Percentiles rank a stretch among this genome's conserved stretches.
Conservation (phyloP, 2,888 invertebrate genomes). For the Anthrax anthrax region DNA sequence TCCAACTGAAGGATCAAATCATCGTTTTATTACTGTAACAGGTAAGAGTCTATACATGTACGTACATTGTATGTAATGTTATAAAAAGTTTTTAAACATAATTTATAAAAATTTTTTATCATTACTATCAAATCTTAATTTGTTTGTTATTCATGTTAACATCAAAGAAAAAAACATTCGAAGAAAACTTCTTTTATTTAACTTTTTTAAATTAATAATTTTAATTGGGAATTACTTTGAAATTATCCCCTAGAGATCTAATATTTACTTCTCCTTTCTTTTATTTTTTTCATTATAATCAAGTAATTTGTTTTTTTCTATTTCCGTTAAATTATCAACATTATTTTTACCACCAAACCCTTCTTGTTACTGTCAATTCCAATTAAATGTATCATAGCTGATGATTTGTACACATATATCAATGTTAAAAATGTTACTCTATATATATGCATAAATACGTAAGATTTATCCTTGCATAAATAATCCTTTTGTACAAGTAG, state of each 20-base stretch:
- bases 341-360: too few species aligned
- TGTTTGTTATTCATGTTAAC: not conserved
- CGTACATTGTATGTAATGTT: too few species aligned
- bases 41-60: too few species aligned
- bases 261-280: not conserved
- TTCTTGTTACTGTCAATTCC: slow-evolving; percentile 2
- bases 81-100: too few species aligned
- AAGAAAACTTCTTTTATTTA: too few species aligned
- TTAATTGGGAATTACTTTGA: not conserved
- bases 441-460: too few species aligned
- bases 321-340: too few species aligned
- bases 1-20: slow-evolving; percentile 22
- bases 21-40: slow-evolving; percentile 31
- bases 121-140: not conserved
- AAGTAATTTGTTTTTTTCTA: too few species aligned
- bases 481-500: too few species aligned
- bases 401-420: slow-evolving; percentile 6
- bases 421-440: not conserved
- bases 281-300: not conserved
- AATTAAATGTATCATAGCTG: not conserved
- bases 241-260: not conserved
- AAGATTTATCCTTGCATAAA: too few species aligned
- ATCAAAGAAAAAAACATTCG: not conserved
- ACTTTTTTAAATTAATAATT: not conserved
- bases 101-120: too few species aligned